A percentile compares a stretch with the other conserved stretches of the same genome.
These are phyloP conservation scores for Pogonocherus hispidulus DNA, from an alignment of 2,888 invertebrate species.

Conservation along the genomic window DNA sequence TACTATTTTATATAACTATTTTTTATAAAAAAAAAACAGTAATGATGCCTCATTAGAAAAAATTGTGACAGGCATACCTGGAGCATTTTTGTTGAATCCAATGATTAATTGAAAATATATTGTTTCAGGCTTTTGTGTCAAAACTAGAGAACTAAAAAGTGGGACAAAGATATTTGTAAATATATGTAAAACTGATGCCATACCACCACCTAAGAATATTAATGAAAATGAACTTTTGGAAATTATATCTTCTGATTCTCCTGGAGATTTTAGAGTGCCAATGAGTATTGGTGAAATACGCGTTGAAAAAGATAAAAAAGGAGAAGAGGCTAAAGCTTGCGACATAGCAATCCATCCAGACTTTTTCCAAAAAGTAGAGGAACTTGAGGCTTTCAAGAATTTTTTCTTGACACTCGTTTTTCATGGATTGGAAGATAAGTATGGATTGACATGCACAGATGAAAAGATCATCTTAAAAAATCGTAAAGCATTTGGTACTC, in stretches of 20 bases:
- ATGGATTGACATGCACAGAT: slow-evolving; percentile 78
- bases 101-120: too few relatives aligned
- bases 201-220: slow-evolving; percentile 82
- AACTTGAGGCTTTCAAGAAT: slow-evolving; percentile 79
- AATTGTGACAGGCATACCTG: too few relatives aligned
- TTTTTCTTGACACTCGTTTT: slow-evolving; percentile 86
- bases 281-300: slow-evolving; percentile 92
- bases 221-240: slow-evolving; percentile 78
- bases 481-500: slow-evolving; percentile 80
- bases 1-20: too few relatives aligned
- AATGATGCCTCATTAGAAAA: too few relatives aligned
- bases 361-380: slow-evolving; percentile 83
- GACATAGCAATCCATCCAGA: slow-evolving; percentile 87
- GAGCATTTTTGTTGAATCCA: too few relatives aligned
- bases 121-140: slow-evolving; percentile 82
- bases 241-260: slow-evolving; percentile 78
- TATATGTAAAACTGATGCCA: slow-evolving; percentile 84
- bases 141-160: slow-evolving; percentile 77
- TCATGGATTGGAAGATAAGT: slow-evolving; percentile 85
- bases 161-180: slow-evolving; percentile 87
- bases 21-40: too few relatives aligned
- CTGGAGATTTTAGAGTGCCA: slow-evolving; percentile 83
- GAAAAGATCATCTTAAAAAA: slow-evolving; percentile 80
- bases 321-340: slow-evolving; percentile 80
- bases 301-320: slow-evolving; percentile 82